phyloP scores from a whole-genome alignment of 2,888 invertebrate species.

The Liposcelis brunnea region DNA sequence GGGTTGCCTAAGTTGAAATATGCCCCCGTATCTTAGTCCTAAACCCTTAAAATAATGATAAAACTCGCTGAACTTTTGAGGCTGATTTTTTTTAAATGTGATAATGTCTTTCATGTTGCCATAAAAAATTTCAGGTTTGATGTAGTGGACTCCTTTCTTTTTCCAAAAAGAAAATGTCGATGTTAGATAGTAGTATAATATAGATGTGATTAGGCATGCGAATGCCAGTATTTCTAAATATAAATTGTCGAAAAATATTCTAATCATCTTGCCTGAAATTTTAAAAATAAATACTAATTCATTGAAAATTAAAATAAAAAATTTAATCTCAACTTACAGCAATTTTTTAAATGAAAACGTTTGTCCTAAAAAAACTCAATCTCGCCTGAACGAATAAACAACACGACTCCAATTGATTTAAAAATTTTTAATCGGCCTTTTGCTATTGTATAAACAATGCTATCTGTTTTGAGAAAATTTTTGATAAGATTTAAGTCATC shows the following conservation, averaged over 20 bases:
- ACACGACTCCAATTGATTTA: too few species aligned
- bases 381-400: too few species aligned
- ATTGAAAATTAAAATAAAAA: too few species aligned
- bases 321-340: too few species aligned
- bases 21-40: background rate
- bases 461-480: too few species aligned
- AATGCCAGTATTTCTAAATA: background rate
- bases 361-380: too few species aligned
- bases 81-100: background rate
- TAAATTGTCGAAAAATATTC: background rate
- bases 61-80: background rate
- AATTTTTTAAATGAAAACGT: too few species aligned
- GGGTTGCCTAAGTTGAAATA: conserved; percentile 27
- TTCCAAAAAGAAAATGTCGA: conserved; percentile 11
- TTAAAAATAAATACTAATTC: too few species aligned
- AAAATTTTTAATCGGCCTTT: too few species aligned
- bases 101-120: conserved; percentile 8
- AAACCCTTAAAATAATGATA: background rate
- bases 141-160: conserved; percentile 9
- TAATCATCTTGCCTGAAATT: background rate
- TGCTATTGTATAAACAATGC: too few species aligned
- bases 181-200: conserved; percentile 10
- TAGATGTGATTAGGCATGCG: background rate
- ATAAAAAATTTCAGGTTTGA: conserved; percentile 8
- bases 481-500: too few species aligned